Base-by-base conservation (phyloP, 2,888 invertebrate species). In the Eristalis arbustorum region DNA sequence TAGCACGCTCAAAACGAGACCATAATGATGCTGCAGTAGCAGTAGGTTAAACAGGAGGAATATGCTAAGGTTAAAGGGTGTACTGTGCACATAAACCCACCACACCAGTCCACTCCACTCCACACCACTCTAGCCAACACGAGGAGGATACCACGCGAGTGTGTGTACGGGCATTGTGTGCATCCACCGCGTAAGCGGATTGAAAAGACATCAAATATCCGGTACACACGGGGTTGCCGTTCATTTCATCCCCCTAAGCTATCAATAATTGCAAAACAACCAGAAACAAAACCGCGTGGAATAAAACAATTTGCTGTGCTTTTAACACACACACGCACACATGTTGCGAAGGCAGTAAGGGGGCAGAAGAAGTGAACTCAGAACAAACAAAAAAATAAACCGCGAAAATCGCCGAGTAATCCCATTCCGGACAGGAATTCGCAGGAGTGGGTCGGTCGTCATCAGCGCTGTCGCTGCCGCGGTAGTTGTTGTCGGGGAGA, bases 261-360 rank as follows among this genome's bases (percentile, higher is more conserved):
- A 87, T 87, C 87, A 87, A 87, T 87, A 87, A 87, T 87, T 87
- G 83, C 87, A 87, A 87, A 87, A 87, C 87, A 87, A 87, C 87
- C 83, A 83, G 83, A 87, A 87, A 87, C 87, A 87, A 87, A 87
- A 87, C 87, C 87, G 75, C 87, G 82, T 56, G 62, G 87, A 83
- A 87, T 87, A 87, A 87, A 87, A 87, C 87, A 87, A 87, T 87
- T 87, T 87, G 87, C 83, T 87, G 87, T 87, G 87, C 87, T 87
- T 87, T 87, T 87, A 87, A 75, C 49, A 82, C 63, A 87, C 62
- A 83, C 57, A 71, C 25, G 25, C 49, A 49, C 49, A 18, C n/a
- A 49, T 18, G n/a, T n/a, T 14, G n/a, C 18, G 14, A 4, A 6
- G n/a, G 2, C 1, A 14, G n/a, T 3, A n/a, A 42, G 42, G 42